Base-by-base conservation (phyloP, 2,113 vertebrate species). In the Oxyruncus cristatus region DNA sequence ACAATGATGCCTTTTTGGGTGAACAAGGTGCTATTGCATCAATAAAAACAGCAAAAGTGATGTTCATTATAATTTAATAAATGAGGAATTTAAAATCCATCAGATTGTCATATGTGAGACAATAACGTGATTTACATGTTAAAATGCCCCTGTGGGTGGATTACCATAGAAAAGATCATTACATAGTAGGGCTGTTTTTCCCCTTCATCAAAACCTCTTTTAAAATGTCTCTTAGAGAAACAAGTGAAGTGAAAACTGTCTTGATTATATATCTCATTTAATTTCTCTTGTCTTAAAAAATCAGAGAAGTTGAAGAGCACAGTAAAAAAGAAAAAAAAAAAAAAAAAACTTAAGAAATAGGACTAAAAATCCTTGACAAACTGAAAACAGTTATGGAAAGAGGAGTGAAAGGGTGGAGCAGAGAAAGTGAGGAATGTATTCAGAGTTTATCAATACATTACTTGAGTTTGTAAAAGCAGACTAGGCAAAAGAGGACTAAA, bases 211-310 rank as follows among this genome's bases (percentile, higher is more conserved):
- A 88, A 94, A 95, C 92, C 53, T 90, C 83, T 83, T 96, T 90
- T 88, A 27, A 95, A 94, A 96, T 67, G 58, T 90, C 86, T 96
- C 37, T 81, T 73, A 89, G 67, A 87, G 78, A 97, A 96, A 97
- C 73, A 96, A 97, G 75, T 9, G 80, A 97, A 91, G 77, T 83
- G 90, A 97, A 97, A 93, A 96, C 52, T 93, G 84, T 83, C 97
- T 95, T 97, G 95, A 97, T 97, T 98, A 96, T 93, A 89, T 92
- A 87, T 94, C 46, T 97, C 79, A 91, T 96, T 94, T 92, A 39
- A 78, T 95, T 91, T 72, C 46, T 72, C 89, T 86, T 91, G 39
- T 96, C 86, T 96, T 97, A 95, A 88, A 80, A 97, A 97, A 97
- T 97, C 92, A 98, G 70, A 88, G 49, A 92, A 91, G 33, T 91